Evolutionary conservation across 2,797 vertebrate genomes (phyloP).

Genomic region (Melanogrammus aeglefinus): DNA sequence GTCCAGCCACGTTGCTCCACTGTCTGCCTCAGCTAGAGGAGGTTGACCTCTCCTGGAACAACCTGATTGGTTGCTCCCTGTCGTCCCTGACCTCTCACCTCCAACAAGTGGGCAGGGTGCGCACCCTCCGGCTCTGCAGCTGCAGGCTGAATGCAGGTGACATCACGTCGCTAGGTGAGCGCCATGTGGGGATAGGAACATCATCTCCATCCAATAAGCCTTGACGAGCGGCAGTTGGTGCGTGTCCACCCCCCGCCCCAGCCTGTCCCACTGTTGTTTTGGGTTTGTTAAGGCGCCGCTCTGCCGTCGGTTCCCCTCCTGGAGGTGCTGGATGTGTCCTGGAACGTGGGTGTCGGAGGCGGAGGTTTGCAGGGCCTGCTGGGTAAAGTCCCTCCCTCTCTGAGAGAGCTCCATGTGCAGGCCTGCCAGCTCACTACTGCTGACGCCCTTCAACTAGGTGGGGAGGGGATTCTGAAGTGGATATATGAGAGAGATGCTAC

Average conservation of each 20-base stretch:
- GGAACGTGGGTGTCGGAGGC: conserved; percentile 78
- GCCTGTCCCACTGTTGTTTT: background rate
- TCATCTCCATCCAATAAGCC: background rate
- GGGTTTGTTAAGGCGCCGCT: conserved; percentile 66
- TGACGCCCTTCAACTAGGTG: conserved; percentile 79
- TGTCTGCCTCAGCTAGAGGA: conserved; percentile 81
- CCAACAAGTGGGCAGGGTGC: conserved; percentile 70
- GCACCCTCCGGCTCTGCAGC: conserved; percentile 76
- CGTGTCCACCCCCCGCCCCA: background rate
- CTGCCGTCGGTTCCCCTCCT: conserved; percentile 71
- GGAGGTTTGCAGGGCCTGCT: conserved; percentile 75
- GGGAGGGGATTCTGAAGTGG: conserved; percentile 7
- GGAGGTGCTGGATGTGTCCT: conserved; percentile 85
- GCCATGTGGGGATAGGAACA: background rate
- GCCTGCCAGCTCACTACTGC: conserved; percentile 77
- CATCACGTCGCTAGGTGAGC: conserved; percentile 75
- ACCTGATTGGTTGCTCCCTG: conserved; percentile 78
- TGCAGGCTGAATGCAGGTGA: conserved; percentile 80
- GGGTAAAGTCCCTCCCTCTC: conserved; percentile 59
- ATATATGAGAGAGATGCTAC: background rate
- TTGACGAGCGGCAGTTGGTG: background rate
- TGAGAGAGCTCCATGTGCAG: conserved; percentile 80
- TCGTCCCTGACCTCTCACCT: conserved; percentile 73
- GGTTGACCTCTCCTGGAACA: conserved; percentile 87
- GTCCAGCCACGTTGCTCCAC: conserved; percentile 71